Evolutionary conservation across 2,888 invertebrate genomes (phyloP), one percentile per base, ranked within the genome.

Genomic region (Andrena trimmerana): DNA sequence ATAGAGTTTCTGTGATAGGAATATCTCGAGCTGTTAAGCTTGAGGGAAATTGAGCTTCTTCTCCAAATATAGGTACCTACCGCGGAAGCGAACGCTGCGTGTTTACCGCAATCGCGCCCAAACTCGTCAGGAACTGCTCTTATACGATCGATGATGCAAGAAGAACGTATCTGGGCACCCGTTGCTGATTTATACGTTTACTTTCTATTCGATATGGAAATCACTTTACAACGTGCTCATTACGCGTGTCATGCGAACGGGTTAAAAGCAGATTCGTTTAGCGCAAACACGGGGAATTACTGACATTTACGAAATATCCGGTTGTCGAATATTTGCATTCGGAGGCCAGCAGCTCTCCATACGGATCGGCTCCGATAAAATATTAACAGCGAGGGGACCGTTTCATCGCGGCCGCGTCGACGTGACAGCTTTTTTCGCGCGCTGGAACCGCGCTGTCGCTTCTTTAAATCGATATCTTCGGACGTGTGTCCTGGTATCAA

Each of bases 401-500:
- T 42, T 42, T 16, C 42, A 5, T 57, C 24, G 20, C 54, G 54
- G 20, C 20, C 60, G 65, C 24, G 68, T 48, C 54, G 57, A 33
- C 54, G 62, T 50, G 59, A 75, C 60, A 31, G 60, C 68, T 31
- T 54, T 36, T 65, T 33, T 50, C 36, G 27, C 36, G 33, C 59
- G 57, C 36, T 31, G 67, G 65, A 7, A 27, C 57, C 54, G 16
- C 29, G 70, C 50, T 33, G 77, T 57, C 69, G 72, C 50, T 59
- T 78, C 77, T 62, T 79, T 79, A 78, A 54, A 86, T 86, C 87
- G 72, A 76, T 80, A 76, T 78, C 80, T 66, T 76, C 74, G 74
- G 31, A 24, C 57, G 67, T 77, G 71, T 62, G 67, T 78, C 73
- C 70, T 52, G 70, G 63, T 67, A 84, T 87, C 76, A 78, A 86